Evolutionary conservation across 2,888 invertebrate species (phyloP).

Genomic region (Netelia virgata): DNA sequence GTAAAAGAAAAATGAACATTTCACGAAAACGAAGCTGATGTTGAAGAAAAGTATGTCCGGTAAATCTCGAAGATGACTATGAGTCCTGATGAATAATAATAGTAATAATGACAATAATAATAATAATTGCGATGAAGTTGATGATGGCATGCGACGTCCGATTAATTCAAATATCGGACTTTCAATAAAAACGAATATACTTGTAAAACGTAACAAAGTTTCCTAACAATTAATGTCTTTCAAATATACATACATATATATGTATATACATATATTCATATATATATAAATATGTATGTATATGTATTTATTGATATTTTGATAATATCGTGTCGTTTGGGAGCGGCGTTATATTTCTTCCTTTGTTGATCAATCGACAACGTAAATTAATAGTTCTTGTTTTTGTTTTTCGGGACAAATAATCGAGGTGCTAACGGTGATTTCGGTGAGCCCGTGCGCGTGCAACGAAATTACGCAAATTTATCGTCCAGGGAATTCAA

Average conservation of each 20-base stretch:
- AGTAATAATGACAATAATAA: constrained; percentile 47
- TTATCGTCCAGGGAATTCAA: not conserved
- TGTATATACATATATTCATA: not conserved
- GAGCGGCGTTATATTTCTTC: constrained; percentile 55
- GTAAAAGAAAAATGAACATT: constrained; percentile 16
- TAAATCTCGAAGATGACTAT: constrained; percentile 52
- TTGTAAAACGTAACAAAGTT: constrained; percentile 73
- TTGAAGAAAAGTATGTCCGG: constrained; percentile 15
- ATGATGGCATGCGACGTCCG: constrained; percentile 65
- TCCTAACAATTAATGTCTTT: constrained; percentile 68
- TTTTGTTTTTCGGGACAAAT: constrained; percentile 15
- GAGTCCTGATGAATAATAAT: constrained; percentile 22
- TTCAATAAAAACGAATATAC: constrained; percentile 69
- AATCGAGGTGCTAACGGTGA: constrained; percentile 50
- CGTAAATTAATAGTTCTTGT: constrained; percentile 21
- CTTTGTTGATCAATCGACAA: constrained; percentile 27
- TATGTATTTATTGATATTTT: constrained; percentile 45
- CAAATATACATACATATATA: constrained; percentile 37
- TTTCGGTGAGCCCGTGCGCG: constrained; percentile 43
- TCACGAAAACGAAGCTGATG: not conserved
- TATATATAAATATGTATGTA: constrained; percentile 29
- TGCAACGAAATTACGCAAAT: constrained; percentile 20
- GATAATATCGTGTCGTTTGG: constrained; percentile 60
- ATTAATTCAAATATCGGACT: constrained; percentile 46
- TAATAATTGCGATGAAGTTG: constrained; percentile 31